Evolutionary conservation across 2,888 invertebrate genomes (phyloP).

Genomic region (Noctua pronuba): DNA sequence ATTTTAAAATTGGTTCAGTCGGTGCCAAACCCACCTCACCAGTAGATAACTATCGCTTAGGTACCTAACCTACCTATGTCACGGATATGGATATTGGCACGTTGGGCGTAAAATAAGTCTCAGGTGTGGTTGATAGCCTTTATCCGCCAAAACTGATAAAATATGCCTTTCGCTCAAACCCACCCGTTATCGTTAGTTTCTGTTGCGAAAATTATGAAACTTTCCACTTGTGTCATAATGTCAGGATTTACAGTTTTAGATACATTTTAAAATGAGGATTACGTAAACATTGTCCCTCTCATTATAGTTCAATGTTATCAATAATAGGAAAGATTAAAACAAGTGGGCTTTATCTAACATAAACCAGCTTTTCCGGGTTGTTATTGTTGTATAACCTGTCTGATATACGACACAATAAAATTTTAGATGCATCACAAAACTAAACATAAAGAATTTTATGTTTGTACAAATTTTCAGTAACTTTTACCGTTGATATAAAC

Average conservation of each 20-base stretch:
- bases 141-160: constrained; percentile 89
- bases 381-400: constrained; percentile 28
- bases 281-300: neutral
- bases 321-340: constrained; percentile 23
- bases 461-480: constrained; percentile 41
- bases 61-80: constrained; percentile 65
- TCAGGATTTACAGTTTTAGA: constrained; percentile 33
- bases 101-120: constrained; percentile 88
- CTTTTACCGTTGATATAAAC: constrained; percentile 36
- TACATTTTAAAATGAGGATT: constrained; percentile 28
- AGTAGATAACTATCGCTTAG: constrained; percentile 23
- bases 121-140: constrained; percentile 89
- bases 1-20: constrained; percentile 9
- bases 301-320: constrained; percentile 30
- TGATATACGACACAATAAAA: constrained; percentile 37
- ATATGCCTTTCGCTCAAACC: constrained; percentile 81
- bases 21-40: constrained; percentile 9
- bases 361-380: constrained; percentile 5
- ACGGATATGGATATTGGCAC: constrained; percentile 84
- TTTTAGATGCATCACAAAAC: constrained; percentile 49
- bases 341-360: constrained; percentile 1
- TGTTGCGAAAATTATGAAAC: constrained; percentile 75
- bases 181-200: constrained; percentile 78
- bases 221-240: constrained; percentile 60
- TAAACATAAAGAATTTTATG: constrained; percentile 46